Conservation (phyloP, 2,797 vertebrate genomes). For the Mallotus villosus region DNA sequence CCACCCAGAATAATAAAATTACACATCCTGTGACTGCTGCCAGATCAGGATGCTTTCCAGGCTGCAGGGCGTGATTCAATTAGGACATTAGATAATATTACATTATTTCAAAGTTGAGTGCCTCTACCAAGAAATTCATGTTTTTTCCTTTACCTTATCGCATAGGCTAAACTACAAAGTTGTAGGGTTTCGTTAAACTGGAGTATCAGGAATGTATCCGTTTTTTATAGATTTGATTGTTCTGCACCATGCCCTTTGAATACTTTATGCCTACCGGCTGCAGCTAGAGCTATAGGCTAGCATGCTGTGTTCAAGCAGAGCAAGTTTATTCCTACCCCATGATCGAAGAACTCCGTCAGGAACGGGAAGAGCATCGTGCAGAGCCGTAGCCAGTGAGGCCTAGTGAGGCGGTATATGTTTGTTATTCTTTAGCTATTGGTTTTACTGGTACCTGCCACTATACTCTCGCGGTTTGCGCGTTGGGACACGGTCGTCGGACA, state of each 20-base stretch:
- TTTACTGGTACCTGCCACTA: neutral
- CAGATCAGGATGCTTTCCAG: slow-evolving; percentile 15
- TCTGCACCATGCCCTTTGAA: neutral
- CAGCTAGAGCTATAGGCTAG: neutral
- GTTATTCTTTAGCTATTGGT: neutral
- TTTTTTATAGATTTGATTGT: neutral
- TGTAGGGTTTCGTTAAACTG: too few relatives aligned
- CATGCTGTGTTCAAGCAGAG: neutral
- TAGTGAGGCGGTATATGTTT: neutral
- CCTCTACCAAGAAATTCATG: slow-evolving; percentile 40
- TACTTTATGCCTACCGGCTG: too few relatives aligned
- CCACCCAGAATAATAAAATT: neutral
- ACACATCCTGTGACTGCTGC: neutral
- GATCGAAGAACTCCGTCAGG: slow-evolving; percentile 67
- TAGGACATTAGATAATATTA: slow-evolving; percentile 49
- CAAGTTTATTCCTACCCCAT: slow-evolving; percentile 63
- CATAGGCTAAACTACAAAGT: too few relatives aligned
- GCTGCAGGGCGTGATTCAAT: slow-evolving; percentile 48
- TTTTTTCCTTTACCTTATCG: too few relatives aligned
- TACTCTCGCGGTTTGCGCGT: neutral
- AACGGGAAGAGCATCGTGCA: slow-evolving; percentile 71
- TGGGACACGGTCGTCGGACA: neutral
- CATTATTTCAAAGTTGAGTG: slow-evolving; percentile 35
- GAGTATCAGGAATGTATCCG: neutral
- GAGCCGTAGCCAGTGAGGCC: neutral